Conservation (phyloP, 1,140 invertebrate genomes). For the Steinernema khuongi region DNA sequence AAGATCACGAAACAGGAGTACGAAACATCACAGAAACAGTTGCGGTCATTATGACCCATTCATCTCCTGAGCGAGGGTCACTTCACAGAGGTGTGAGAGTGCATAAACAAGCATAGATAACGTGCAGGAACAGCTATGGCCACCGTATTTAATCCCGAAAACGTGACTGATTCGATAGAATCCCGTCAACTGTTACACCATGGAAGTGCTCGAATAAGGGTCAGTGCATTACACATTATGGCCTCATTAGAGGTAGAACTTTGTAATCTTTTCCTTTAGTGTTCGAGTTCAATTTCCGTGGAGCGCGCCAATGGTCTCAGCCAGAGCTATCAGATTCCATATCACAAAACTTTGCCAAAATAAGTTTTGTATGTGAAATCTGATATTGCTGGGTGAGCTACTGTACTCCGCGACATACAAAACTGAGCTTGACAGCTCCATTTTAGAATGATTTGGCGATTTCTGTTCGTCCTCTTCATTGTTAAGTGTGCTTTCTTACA, state of each 20-base stretch:
- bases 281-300: neutral
- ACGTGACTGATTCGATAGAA: conserved; percentile 1
- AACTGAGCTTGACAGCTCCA: neutral
- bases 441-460: neutral
- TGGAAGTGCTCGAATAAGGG: neutral
- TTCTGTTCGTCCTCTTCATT: neutral
- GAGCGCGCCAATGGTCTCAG: neutral
- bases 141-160: conserved; percentile 12
- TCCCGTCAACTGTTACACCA: neutral
- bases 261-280: no score
- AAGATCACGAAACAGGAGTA: neutral
- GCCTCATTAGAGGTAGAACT: neutral
- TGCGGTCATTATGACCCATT: no score
- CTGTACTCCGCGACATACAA: neutral
- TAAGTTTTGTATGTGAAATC: neutral
- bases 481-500: neutral
- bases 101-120: neutral
- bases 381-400: neutral
- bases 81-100: neutral
- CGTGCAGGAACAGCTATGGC: neutral
- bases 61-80: neutral
- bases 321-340: neutral
- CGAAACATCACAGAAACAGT: neutral
- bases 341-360: neutral
- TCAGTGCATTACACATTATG: neutral